phyloP scores from a whole-genome alignment of 2,113 vertebrate genomes.

The Pseudolaguvia tuberculata region DNA sequence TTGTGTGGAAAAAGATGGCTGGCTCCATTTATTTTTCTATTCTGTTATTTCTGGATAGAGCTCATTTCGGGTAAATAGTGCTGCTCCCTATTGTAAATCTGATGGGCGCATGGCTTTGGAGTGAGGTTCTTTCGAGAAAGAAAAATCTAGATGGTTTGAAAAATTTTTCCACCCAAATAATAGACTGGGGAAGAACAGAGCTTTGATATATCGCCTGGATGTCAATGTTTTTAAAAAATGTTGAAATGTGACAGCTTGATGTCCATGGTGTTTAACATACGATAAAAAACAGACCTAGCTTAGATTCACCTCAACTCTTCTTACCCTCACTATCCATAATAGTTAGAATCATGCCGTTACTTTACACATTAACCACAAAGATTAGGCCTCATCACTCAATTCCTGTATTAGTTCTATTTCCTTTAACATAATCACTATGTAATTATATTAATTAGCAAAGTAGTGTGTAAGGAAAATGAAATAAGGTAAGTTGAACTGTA shows the following conservation, averaged over 20 bases:
- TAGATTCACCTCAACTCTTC: not conserved
- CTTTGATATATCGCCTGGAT: conserved; percentile 73
- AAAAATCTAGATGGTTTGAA: conserved; percentile 70
- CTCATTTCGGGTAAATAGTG: conserved; percentile 68
- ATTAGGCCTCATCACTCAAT: conserved; percentile 37
- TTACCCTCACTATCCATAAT: not conserved
- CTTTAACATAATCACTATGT: conserved; percentile 45
- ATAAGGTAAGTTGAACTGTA: conserved; percentile 66
- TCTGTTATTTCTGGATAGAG: conserved; percentile 75
- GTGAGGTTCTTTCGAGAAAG: conserved; percentile 71
- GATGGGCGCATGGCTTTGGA: conserved; percentile 73
- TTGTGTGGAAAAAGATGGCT: conserved; percentile 73
- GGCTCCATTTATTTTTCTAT: conserved; percentile 75
- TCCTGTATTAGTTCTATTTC: conserved; percentile 38
- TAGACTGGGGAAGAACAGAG: conserved; percentile 67
- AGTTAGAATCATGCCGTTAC: not conserved
- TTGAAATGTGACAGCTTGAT: conserved; percentile 47
- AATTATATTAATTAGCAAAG: conserved; percentile 58
- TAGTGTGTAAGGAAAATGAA: conserved; percentile 53
- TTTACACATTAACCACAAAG: conserved; percentile 21
- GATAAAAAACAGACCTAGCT: conserved; percentile 27
- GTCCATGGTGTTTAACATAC: conserved; percentile 39
- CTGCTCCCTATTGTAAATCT: conserved; percentile 73
- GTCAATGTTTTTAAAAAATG: conserved; percentile 71
- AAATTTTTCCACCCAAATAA: conserved; percentile 71